These are phyloP conservation scores for Palloptera scutellata DNA, from an alignment of 2,888 invertebrate genomes.

Conservation along the genomic window DNA sequence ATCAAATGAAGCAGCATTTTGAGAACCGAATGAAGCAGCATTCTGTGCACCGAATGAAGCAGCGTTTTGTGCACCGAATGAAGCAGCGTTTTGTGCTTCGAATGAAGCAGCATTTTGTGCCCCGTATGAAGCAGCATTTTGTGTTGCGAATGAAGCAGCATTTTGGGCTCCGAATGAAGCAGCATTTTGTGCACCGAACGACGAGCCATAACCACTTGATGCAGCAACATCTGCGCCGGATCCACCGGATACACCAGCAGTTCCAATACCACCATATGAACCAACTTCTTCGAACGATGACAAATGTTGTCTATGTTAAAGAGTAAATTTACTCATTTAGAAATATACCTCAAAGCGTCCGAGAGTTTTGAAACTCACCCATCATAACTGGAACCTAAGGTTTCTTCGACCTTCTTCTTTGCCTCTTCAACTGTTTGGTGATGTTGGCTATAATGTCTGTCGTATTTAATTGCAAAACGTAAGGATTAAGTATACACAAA, in stretches of 20 bases:
- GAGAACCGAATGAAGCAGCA: conserved; percentile 8
- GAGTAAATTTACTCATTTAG: background rate
- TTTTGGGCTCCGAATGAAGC: conserved; percentile 6
- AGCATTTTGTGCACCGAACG: conserved; percentile 20
- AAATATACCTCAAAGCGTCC: conserved; percentile 8
- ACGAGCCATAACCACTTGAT: conserved; percentile 18
- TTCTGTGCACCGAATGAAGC: conserved; percentile 7
- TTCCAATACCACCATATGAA: conserved; percentile 47
- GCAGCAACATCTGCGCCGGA: conserved; percentile 25
- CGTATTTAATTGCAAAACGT: background rate
- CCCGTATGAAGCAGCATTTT: background rate
- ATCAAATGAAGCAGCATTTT: conserved; percentile 22
- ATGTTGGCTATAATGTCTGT: conserved; percentile 59
- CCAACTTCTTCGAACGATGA: conserved; percentile 50
- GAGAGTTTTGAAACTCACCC: conserved; percentile 37
- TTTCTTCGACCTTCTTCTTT: conserved; percentile 46
- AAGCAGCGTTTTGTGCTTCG: conserved; percentile 21
- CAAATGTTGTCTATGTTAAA: conserved; percentile 37
- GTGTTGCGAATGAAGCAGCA: conserved; percentile 8
- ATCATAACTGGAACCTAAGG: conserved; percentile 37
- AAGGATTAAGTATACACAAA: background rate
- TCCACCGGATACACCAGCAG: conserved; percentile 44
- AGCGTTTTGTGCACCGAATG: conserved; percentile 29
- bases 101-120: conserved; percentile 8
- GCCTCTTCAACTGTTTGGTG: conserved; percentile 59